Conservation (phyloP, 2,113 vertebrate species). For the Mobula hypostoma region DNA sequence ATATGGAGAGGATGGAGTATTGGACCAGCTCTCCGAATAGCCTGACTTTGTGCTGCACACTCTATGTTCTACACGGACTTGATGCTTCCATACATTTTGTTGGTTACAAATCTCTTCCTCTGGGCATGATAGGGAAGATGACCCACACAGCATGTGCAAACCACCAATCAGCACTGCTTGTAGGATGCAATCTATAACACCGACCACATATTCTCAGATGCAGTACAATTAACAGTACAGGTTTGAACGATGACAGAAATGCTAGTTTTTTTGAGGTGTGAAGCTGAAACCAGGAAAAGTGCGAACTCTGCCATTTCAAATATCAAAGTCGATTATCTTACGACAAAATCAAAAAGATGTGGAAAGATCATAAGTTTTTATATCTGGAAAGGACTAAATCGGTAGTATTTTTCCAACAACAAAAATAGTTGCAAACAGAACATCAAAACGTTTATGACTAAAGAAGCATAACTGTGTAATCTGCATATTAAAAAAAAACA, state of each 20-base stretch:
- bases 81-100: background rate
- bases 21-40: background rate
- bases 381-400: background rate
- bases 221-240: background rate
- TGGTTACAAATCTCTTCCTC: background rate
- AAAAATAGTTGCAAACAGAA: too few species aligned
- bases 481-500: background rate
- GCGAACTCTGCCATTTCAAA: background rate
- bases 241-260: background rate
- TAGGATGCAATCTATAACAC: background rate
- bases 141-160: background rate
- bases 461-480: background rate
- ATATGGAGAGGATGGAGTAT: background rate
- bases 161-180: background rate
- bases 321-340: background rate
- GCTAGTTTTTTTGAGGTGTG: background rate
- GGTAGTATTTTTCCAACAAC: background rate
- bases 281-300: background rate
- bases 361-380: background rate
- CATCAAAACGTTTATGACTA: background rate
- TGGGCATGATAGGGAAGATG: background rate
- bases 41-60: background rate
- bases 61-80: background rate
- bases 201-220: background rate
- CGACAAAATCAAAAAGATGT: background rate